Evolutionary conservation across 2,797 vertebrate species (phyloP), one percentile per base, ranked within the genome.

Genomic region (Poecilia velifera): DNA sequence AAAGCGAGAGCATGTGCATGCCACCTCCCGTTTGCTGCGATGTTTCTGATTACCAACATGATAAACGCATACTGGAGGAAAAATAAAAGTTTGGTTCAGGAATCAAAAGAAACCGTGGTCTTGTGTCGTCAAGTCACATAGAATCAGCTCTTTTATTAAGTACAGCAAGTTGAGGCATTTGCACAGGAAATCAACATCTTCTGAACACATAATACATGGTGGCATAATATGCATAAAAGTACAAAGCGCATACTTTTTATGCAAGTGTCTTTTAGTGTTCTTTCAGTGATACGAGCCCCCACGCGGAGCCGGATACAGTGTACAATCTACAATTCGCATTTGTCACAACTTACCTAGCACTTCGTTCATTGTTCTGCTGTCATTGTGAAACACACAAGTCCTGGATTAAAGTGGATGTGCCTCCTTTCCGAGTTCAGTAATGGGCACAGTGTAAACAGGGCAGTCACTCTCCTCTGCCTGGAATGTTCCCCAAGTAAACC

Each of bases 111-210:
- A 87, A 81, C 68, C 76, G 73, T 39, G 79, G 64, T 76, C 93
- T 31, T 68, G 51, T 43, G 10, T 77, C 76, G 74, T 90, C 88
- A 84, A 85, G 81, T 97, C 94, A 95, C 94, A 96, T 96, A 95
- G 93, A 96, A 96, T 86, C 92, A 96, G 95, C 89, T 97, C 95
- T 94, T 98, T 97, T 96, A 97, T 96, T 96, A 95, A 89, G 92
- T 97, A 97, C 96, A 97, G 96, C 96, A 96, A 97, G 93, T 94
- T 96, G 95, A 97, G 96, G 96, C 96, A 95, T 96, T 94, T 95
- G 91, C 94, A 97, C 93, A 95, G 94, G 81, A 95, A 95, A 96
- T 92, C 84, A 94, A 96, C 95, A 95, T 93, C 90, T 95, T 95
- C 71, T 84, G 88, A 93, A 94, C 94, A 95, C 94, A 90, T 95